Evolutionary conservation across 1,140 invertebrate genomes (phyloP).

Genomic region (Magallana ariakensis): DNA sequence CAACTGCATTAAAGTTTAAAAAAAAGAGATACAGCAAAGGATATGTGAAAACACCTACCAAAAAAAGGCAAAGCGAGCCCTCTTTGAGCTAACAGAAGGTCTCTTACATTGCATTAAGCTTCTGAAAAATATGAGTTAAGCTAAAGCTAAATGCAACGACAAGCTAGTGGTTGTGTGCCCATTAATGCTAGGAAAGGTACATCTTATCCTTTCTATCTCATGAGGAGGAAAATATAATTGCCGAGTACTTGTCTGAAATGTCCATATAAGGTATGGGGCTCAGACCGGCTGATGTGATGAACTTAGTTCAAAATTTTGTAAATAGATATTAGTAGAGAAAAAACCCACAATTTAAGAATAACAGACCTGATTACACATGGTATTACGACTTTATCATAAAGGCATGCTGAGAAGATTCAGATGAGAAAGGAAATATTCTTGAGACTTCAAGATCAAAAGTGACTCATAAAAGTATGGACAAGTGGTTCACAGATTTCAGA

Average conservation of each 20-base stretch:
- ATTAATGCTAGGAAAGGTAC: slow-evolving; percentile 42
- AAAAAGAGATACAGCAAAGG: slow-evolving; percentile 12
- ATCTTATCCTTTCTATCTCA: background rate
- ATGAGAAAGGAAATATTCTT: slow-evolving; percentile 48
- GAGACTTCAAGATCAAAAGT: slow-evolving; percentile 34
- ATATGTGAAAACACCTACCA: background rate
- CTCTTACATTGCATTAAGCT: background rate
- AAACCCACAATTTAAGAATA: slow-evolving; percentile 31
- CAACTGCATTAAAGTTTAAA: background rate
- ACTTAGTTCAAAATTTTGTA: slow-evolving; percentile 40
- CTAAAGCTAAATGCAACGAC: slow-evolving; percentile 28
- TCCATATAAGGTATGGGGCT: slow-evolving; percentile 46
- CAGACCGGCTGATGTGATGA: slow-evolving; percentile 42
- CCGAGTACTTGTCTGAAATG: slow-evolving; percentile 46
- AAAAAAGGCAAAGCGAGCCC: slow-evolving; percentile 31
- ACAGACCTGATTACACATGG: slow-evolving; percentile 32
- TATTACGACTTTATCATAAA: slow-evolving; percentile 36
- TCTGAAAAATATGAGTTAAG: background rate
- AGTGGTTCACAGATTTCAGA: slow-evolving; percentile 38
- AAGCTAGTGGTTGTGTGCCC: slow-evolving; percentile 16
- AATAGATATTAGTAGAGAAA: slow-evolving; percentile 41
- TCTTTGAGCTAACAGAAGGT: background rate
- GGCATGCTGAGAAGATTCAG: slow-evolving; percentile 35
- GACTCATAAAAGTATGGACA: background rate
- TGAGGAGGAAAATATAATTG: slow-evolving; percentile 34